These are phyloP conservation scores for Prolemur simus DNA, from an alignment of 2,113 vertebrate genomes.

Conservation along the genomic window DNA sequence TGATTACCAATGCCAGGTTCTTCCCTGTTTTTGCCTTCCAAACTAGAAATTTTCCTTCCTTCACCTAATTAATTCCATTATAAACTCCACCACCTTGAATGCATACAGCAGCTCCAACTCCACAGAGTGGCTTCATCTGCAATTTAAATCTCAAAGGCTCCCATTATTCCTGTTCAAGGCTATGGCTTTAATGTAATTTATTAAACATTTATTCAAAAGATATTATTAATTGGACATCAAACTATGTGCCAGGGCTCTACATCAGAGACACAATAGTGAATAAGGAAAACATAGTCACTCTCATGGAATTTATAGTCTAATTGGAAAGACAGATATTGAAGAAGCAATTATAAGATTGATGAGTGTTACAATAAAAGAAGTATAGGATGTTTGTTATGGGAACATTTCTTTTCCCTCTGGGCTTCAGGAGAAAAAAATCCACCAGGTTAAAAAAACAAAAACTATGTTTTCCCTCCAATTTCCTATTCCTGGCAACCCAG, in stretches of 20 bases:
- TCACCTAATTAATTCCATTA: background rate
- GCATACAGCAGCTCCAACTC: background rate
- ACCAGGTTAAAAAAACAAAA: background rate
- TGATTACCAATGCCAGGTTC: background rate
- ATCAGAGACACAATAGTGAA: background rate
- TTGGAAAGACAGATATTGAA: constrained; percentile 25
- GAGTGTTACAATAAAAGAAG: background rate
- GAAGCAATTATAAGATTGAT: background rate
- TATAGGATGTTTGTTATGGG: background rate
- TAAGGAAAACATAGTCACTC: background rate
- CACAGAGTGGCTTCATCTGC: background rate
- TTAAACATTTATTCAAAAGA: constrained; percentile 12
- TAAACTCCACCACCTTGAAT: background rate
- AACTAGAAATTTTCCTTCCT: background rate
- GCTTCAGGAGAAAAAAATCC: background rate
- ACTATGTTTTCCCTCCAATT: background rate
- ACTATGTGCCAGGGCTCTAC: background rate
- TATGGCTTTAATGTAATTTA: background rate
- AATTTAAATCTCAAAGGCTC: background rate
- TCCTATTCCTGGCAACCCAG: background rate
- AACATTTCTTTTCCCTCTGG: background rate
- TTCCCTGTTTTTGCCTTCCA: background rate
- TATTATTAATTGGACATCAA: background rate
- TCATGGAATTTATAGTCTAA: background rate
- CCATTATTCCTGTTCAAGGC: background rate